These are phyloP conservation scores for Dascillus cervinus DNA, from an alignment of 2,888 invertebrate genomes.

Conservation along the genomic window DNA sequence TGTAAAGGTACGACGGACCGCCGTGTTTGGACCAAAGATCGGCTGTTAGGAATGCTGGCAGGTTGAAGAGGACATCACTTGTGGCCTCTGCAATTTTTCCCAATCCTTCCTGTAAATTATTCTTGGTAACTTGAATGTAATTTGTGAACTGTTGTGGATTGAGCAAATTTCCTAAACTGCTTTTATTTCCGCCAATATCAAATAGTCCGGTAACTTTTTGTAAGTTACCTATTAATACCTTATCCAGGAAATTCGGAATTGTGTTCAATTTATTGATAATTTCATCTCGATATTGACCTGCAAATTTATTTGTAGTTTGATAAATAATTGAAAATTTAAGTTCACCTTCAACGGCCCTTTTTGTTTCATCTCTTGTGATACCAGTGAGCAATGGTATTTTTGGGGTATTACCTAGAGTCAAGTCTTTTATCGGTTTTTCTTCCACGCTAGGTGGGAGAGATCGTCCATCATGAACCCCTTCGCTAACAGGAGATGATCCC, in stretches of 20 bases:
- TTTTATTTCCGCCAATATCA: conserved; percentile 23
- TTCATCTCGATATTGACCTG: conserved; percentile 35
- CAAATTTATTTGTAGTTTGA: conserved; percentile 1
- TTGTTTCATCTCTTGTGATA: conserved; percentile 65
- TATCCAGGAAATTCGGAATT: conserved; percentile 40
- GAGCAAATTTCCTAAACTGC: conserved; percentile 10
- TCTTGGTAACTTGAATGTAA: conserved; percentile 31
- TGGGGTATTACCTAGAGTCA: conserved; percentile 48
- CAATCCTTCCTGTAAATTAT: conserved; percentile 42
- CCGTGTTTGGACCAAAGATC: conserved; percentile 58
- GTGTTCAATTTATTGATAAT: conserved; percentile 36
- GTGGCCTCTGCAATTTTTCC: conserved; percentile 54
- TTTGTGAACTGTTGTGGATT: conserved; percentile 32
- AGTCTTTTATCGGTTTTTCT: conserved; percentile 53
- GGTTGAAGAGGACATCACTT: conserved; percentile 68
- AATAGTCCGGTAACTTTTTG: conserved; percentile 35
- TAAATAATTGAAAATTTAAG: conserved; percentile 1
- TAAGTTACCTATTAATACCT: conserved; percentile 38
- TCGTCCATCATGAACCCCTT: conserved; percentile 58
- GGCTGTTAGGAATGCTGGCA: conserved; percentile 65
- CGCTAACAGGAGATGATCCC: conserved; percentile 61
- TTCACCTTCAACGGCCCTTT: conserved; percentile 51
- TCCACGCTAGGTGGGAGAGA: conserved; percentile 59
- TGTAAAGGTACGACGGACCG: conserved; percentile 61
- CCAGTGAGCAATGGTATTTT: conserved; percentile 65